Conservation (phyloP, 2,888 invertebrate species). For the Drosophila cognata region DNA sequence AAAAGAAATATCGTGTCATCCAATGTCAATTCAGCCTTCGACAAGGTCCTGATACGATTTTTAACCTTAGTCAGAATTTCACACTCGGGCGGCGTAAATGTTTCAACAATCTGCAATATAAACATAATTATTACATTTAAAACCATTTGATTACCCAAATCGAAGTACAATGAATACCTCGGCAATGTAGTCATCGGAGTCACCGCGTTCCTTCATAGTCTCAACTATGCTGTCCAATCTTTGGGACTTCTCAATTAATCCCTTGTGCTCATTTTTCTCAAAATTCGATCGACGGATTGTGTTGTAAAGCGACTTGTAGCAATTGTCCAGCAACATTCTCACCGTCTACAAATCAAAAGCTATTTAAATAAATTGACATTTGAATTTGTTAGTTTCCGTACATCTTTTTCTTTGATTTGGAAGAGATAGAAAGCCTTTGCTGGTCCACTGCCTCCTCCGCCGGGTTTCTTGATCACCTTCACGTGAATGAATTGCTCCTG, state of each 20-base stretch:
- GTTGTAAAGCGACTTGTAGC: conserved; percentile 90
- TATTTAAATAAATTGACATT: neutral
- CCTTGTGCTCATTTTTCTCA: conserved; percentile 89
- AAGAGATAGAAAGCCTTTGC: conserved; percentile 93
- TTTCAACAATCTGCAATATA: conserved; percentile 87
- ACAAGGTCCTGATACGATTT: conserved; percentile 90
- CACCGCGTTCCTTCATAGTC: conserved; percentile 91
- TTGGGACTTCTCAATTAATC: conserved; percentile 94
- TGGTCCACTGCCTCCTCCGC: conserved; percentile 89
- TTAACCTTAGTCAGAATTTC: conserved; percentile 91
- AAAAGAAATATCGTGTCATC: conserved; percentile 93
- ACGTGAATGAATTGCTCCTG: conserved; percentile 88
- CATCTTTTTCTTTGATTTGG: conserved; percentile 89
- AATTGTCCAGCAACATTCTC: conserved; percentile 89
- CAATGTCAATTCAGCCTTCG: conserved; percentile 91
- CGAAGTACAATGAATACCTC: conserved; percentile 87
- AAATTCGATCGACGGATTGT: conserved; percentile 88
- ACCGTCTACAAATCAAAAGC: conserved; percentile 86
- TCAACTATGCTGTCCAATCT: conserved; percentile 93
- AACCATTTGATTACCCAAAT: neutral
- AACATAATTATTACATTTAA: neutral
- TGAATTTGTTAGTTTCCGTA: conserved; percentile 57
- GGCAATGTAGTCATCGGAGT: conserved; percentile 91
- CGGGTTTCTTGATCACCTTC: conserved; percentile 90
- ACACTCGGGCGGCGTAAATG: conserved; percentile 94